A percentile compares a stretch with the other conserved stretches of the same genome.
Conservation (phyloP, 2,113 vertebrate genomes). For the Oenanthe melanoleuca region DNA sequence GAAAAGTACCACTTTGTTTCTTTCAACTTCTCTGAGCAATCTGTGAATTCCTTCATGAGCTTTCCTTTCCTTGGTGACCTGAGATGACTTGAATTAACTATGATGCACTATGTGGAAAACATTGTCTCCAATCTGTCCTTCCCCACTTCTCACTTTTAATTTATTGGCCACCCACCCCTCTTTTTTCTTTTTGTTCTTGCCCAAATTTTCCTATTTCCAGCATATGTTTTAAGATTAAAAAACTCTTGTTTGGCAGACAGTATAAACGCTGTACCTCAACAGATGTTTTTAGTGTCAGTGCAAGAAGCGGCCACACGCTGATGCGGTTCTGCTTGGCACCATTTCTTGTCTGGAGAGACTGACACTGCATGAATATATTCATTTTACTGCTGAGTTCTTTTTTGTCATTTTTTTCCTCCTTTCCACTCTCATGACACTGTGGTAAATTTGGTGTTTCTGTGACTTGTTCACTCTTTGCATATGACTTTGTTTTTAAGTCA, state of each 20-base stretch:
- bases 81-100: conserved; percentile 43
- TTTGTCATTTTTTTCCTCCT: conserved; percentile 25
- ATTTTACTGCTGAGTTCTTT: conserved; percentile 56
- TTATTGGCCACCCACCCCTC: conserved; percentile 62
- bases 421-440: conserved; percentile 44
- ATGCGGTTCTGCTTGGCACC: conserved; percentile 73
- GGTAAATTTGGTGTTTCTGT: conserved; percentile 28
- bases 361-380: conserved; percentile 66
- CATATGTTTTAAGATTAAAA: conserved; percentile 68
- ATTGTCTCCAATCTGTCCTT: conserved; percentile 10
- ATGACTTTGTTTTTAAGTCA: background rate
- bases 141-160: conserved; percentile 52
- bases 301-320: conserved; percentile 68
- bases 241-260: conserved; percentile 50
- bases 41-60: background rate
- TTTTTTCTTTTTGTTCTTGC: conserved; percentile 51
- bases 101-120: conserved; percentile 50
- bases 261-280: conserved; percentile 44
- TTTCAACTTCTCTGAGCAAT: background rate
- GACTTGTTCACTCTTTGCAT: background rate
- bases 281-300: conserved; percentile 67
- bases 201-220: conserved; percentile 58
- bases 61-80: conserved; percentile 33
- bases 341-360: conserved; percentile 66
- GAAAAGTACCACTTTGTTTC: background rate